Evolutionary conservation across 2,797 vertebrate species (phyloP).

Genomic region (Ctenosaura bakeri): DNA sequence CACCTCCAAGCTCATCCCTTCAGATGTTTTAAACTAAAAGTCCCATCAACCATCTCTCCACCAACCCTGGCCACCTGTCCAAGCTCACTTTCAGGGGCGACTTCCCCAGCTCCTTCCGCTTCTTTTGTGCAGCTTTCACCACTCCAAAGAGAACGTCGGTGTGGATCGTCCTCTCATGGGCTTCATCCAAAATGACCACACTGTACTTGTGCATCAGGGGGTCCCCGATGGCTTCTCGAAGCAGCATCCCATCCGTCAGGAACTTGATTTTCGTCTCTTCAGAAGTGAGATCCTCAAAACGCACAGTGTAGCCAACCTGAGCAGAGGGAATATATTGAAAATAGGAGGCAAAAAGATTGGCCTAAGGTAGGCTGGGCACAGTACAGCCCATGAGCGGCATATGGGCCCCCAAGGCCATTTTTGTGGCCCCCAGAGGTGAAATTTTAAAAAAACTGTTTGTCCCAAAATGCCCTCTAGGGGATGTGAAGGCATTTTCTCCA

Average conservation of each 20-base stretch:
- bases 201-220: constrained; percentile 91
- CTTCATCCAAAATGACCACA: constrained; percentile 93
- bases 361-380: no score
- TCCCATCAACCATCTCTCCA: not conserved
- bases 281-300: constrained; percentile 94
- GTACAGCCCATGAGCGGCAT: no score
- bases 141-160: constrained; percentile 97
- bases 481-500: no score
- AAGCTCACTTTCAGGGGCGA: constrained; percentile 87
- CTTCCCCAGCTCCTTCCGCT: constrained; percentile 87
- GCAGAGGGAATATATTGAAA: no score
- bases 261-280: constrained; percentile 92
- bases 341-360: not conserved
- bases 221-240: constrained; percentile 93
- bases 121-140: constrained; percentile 91
- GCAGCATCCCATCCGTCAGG: constrained; percentile 96
- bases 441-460: no score
- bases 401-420: no score
- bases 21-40: not conserved
- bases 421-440: no score
- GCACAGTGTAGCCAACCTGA: constrained; percentile 95
- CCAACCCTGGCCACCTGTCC: not conserved
- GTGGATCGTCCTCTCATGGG: constrained; percentile 94
- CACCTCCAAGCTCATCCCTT: not conserved
- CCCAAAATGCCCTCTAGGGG: no score